Evolutionary conservation across 2,113 vertebrate species (phyloP).

Genomic region (Rhadina sibilatrix): DNA sequence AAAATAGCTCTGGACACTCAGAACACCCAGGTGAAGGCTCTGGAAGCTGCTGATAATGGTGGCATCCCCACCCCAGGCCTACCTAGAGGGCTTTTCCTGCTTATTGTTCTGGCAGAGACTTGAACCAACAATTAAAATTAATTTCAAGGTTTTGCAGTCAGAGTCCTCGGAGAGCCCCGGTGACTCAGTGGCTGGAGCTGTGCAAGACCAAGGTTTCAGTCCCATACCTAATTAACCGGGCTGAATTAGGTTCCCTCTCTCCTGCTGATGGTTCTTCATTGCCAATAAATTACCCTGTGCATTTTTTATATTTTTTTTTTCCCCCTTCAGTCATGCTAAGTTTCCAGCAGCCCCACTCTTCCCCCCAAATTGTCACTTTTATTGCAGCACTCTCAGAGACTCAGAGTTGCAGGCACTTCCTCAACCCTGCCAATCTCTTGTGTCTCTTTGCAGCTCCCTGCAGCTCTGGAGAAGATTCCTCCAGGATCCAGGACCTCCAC

Average conservation of each 20-base stretch:
- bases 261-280: constrained; percentile 35
- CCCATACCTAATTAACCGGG: constrained; percentile 52
- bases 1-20: neutral
- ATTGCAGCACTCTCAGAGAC: constrained; percentile 4
- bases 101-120: neutral
- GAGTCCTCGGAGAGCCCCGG: neutral
- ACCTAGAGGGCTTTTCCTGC: neutral
- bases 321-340: neutral
- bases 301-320: neutral
- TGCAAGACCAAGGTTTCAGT: constrained; percentile 28
- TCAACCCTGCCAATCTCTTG: constrained; percentile 4
- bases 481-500: neutral
- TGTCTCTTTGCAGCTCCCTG: neutral
- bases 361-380: constrained; percentile 45
- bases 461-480: neutral
- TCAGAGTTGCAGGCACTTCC: neutral
- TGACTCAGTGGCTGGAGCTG: neutral
- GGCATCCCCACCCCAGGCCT: neutral
- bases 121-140: constrained; percentile 7
- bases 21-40: neutral
- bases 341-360: constrained; percentile 15
- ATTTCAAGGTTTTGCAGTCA: neutral
- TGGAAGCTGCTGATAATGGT: neutral
- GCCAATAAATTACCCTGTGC: constrained; percentile 30
- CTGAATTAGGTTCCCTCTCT: constrained; percentile 52